Conservation (phyloP, 2,797 vertebrate species). For the Babyrousa celebensis region DNA sequence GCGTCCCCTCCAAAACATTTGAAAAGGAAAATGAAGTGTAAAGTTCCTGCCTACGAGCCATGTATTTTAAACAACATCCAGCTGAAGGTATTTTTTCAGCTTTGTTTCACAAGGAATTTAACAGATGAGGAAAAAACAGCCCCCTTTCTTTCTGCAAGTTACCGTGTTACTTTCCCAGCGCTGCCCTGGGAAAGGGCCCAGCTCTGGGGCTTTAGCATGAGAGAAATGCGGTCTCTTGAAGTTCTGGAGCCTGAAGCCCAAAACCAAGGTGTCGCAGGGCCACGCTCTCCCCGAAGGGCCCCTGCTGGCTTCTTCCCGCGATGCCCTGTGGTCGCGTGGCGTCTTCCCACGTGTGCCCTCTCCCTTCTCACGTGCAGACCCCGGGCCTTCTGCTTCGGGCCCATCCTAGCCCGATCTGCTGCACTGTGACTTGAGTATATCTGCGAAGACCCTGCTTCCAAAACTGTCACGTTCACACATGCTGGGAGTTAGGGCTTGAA, state of each 20-base stretch:
- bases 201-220: conserved; percentile 19
- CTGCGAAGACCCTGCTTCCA: not conserved
- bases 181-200: not conserved
- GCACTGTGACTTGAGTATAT: not conserved
- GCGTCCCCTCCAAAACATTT: conserved; percentile 59
- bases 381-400: not conserved
- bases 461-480: not conserved
- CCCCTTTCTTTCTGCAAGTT: not conserved
- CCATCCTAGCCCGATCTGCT: not conserved
- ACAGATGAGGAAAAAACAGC: not conserved
- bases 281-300: not conserved
- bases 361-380: not conserved
- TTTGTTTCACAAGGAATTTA: conserved; percentile 71
- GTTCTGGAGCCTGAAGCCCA: not conserved
- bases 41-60: conserved; percentile 68
- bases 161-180: not conserved
- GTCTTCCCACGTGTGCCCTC: no score
- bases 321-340: no score
- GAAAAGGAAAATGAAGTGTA: conserved; percentile 81
- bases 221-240: not conserved
- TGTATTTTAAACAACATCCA: conserved; percentile 80
- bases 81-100: conserved; percentile 60
- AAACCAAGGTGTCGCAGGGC: not conserved
- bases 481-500: not conserved
- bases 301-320: not conserved